These are phyloP conservation scores for Trissonchulus latispiculum DNA, from an alignment of 2,888 invertebrate species.

Conservation along the genomic window DNA sequence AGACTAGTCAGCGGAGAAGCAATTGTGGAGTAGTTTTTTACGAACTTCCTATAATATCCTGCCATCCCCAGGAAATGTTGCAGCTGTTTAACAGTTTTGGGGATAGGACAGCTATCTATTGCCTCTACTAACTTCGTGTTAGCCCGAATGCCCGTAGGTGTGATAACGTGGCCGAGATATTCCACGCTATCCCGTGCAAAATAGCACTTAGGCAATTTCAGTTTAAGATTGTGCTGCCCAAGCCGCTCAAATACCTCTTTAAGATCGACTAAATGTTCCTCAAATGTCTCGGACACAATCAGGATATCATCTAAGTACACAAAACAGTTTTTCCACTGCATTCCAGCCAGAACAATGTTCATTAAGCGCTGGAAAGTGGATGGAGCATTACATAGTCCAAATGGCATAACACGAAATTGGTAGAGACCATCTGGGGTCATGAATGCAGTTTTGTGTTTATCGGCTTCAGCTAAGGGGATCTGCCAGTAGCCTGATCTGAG, in stretches of 20 bases:
- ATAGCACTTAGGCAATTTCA: conserved; percentile 7
- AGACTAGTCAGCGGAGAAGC: conserved; percentile 7
- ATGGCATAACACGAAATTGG: no score
- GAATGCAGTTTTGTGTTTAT: no score
- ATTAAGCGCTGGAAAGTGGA: conserved; percentile 5
- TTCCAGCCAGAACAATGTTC: not conserved
- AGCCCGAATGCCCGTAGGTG: not conserved
- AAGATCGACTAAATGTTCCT: not conserved
- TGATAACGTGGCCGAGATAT: conserved; percentile 11
- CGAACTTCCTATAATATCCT: conserved; percentile 15
- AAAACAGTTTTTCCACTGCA: conserved; percentile 5
- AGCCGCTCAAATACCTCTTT: not conserved
- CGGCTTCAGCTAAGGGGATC: no score
- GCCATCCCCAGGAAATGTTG: conserved; percentile 16
- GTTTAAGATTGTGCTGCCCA: not conserved
- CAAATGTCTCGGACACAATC: not conserved
- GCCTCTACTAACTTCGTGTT: not conserved
- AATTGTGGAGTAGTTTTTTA: not conserved
- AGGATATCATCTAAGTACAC: conserved; percentile 7
- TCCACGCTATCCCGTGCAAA: not conserved
- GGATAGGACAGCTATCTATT: not conserved
- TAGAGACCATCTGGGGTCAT: no score
- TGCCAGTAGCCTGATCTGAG: no score
- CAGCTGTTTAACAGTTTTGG: conserved; percentile 3
- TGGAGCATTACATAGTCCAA: not conserved